phyloP scores from a whole-genome alignment of 2,888 invertebrate genomes.

The Cantharis rufa region DNA sequence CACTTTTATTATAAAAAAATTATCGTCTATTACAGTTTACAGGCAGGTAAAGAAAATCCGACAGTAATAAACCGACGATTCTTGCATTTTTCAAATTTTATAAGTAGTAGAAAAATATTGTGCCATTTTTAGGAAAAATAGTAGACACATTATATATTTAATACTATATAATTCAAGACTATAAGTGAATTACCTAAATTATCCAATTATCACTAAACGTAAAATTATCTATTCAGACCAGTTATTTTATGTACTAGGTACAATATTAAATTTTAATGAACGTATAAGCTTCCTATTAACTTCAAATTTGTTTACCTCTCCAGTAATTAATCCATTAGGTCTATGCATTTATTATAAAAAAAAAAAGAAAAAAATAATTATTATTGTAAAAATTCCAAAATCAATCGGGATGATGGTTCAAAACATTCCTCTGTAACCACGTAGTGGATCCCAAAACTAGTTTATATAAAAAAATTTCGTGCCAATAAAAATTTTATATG shows the following conservation, averaged over 20 bases:
- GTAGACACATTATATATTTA: background rate
- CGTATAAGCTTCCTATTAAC: background rate
- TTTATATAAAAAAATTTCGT: background rate
- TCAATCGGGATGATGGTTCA: background rate
- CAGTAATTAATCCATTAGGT: background rate
- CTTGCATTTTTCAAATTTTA: background rate
- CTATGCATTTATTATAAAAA: background rate
- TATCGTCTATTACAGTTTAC: background rate
- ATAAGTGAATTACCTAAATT: slow-evolving; percentile 13
- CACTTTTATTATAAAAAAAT: slow-evolving; percentile 5
- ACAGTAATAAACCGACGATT: background rate
- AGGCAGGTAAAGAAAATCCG: background rate
- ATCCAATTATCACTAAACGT: slow-evolving; percentile 21
- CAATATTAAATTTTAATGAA: background rate
- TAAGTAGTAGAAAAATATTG: background rate
- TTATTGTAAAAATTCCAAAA: background rate
- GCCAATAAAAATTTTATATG: background rate
- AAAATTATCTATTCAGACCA: slow-evolving; percentile 11
- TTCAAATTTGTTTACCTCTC: background rate
- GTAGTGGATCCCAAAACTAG: background rate
- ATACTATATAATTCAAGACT: slow-evolving; percentile 12
- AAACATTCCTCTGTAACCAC: background rate
- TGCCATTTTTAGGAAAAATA: background rate
- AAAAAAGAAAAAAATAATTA: too few species aligned
- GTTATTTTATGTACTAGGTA: background rate